Evolutionary conservation across 2,888 invertebrate species (phyloP).

Genomic region (Limenitis camilla): DNA sequence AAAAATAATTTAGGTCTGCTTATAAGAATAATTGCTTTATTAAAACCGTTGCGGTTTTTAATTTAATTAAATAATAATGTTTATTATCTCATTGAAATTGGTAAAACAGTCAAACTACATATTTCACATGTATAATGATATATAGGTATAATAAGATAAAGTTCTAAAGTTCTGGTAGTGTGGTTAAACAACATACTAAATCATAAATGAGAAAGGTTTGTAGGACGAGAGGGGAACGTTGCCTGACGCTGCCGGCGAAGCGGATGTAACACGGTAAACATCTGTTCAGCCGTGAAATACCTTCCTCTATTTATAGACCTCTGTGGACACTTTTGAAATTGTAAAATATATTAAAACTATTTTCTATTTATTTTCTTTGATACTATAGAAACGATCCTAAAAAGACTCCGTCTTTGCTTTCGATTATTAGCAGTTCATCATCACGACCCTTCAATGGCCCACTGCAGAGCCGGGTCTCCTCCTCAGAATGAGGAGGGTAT

Average conservation of each 20-base stretch:
- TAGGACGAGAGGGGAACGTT: conserved; percentile 23
- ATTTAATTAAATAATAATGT: no score
- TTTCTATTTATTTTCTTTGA: neutral
- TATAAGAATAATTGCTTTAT: no score
- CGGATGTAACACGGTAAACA: conserved; percentile 47
- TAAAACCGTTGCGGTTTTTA: no score
- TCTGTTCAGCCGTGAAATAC: conserved; percentile 46
- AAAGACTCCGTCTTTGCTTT: neutral
- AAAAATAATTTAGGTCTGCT: no score
- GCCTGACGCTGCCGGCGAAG: conserved; percentile 35
- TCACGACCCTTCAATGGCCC: no score
- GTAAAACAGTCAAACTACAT: no score
- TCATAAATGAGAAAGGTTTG: conserved; percentile 15
- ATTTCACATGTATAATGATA: no score
- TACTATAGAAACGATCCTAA: neutral
- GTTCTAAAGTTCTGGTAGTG: neutral
- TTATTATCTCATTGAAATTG: no score
- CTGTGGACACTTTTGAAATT: conserved; percentile 18
- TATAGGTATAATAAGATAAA: no score
- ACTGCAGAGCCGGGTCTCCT: no score
- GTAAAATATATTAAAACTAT: conserved; percentile 4
- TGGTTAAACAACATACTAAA: conserved; percentile 6
- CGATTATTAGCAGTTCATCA: no score
- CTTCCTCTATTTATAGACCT: conserved; percentile 46
- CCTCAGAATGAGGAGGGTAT: no score